Conservation (phyloP, 2,113 vertebrate genomes). For the Syrmaticus mikado region DNA sequence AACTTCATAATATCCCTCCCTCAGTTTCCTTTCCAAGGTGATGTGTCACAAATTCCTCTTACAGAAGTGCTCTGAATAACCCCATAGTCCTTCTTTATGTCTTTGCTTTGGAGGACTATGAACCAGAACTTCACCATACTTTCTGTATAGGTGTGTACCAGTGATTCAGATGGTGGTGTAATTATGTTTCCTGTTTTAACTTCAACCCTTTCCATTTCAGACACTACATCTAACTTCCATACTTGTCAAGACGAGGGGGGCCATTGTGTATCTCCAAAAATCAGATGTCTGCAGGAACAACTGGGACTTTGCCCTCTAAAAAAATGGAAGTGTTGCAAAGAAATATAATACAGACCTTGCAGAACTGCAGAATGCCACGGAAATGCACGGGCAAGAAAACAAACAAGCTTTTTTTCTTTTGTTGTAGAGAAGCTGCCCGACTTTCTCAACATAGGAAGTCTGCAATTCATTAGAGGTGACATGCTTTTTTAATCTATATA, state of each 20-base stretch:
- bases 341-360: background rate
- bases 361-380: background rate
- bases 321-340: constrained; percentile 51
- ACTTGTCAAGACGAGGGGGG: constrained; percentile 12
- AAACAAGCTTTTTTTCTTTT: background rate
- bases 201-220: background rate
- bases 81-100: background rate
- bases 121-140: background rate
- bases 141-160: background rate
- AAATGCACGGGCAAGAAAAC: background rate
- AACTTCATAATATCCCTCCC: background rate
- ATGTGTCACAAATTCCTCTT: background rate
- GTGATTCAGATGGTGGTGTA: background rate
- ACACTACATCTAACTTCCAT: constrained; percentile 13
- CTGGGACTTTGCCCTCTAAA: constrained; percentile 9
- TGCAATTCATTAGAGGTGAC: background rate
- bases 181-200: background rate
- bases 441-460: background rate
- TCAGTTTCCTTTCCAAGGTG: background rate
- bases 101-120: background rate
- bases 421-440: background rate
- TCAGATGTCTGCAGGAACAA: background rate
- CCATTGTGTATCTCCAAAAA: constrained; percentile 18
- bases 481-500: background rate
- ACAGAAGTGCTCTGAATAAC: background rate